Conservation (phyloP, 2,113 vertebrate species). For the Glaucomys volans region DNA sequence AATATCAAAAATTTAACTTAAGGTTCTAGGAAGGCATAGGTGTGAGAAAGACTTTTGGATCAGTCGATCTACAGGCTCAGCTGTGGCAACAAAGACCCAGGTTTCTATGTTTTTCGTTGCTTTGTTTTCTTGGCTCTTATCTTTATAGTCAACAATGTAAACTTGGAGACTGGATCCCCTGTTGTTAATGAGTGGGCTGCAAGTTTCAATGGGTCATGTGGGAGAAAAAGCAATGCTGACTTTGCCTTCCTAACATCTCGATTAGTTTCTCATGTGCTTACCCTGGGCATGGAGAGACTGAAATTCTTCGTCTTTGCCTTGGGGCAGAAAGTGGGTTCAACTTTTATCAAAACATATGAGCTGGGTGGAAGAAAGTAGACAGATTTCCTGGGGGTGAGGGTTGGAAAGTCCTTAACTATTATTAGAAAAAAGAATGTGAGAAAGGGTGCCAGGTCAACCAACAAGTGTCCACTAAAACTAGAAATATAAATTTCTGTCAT, state of each 20-base stretch:
- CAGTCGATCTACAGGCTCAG: background rate
- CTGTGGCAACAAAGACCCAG: background rate
- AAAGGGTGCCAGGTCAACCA: background rate
- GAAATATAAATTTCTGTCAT: conserved; percentile 2
- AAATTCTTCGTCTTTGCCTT: background rate
- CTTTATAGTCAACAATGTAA: background rate
- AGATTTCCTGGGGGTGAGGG: background rate
- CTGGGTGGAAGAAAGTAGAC: background rate
- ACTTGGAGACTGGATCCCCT: background rate
- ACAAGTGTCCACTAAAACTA: background rate
- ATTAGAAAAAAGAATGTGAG: background rate
- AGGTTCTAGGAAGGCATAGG: background rate
- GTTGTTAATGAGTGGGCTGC: background rate
- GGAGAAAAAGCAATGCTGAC: background rate
- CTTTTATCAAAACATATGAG: background rate
- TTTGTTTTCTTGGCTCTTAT: background rate
- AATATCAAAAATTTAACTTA: background rate
- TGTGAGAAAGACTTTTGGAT: background rate
- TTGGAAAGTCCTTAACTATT: background rate
- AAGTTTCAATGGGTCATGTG: background rate
- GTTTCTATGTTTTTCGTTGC: background rate
- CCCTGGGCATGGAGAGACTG: background rate
- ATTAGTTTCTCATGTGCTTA: background rate
- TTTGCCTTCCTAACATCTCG: background rate
- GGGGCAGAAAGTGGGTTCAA: background rate